A percentile compares a stretch with the other conserved stretches of the same genome.
Conservation (phyloP, 2,113 vertebrate genomes). For the Dasyprocta punctata region DNA sequence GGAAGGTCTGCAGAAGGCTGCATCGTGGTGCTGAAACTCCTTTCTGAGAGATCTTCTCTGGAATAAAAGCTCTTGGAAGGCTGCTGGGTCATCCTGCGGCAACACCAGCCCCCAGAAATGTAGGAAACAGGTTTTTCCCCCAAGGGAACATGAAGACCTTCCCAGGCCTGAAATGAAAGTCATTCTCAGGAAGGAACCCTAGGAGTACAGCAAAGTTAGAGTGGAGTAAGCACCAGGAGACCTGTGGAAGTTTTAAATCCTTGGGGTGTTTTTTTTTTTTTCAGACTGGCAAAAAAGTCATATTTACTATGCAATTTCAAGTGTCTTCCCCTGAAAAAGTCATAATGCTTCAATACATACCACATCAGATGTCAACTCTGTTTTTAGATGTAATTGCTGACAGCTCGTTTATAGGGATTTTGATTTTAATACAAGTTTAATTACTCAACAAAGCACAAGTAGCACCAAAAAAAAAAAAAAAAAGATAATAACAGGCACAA, state of each 20-base stretch:
- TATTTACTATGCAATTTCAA: background rate
- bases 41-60: background rate
- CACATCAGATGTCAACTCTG: background rate
- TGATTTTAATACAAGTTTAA: slow-evolving; percentile 47
- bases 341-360: background rate
- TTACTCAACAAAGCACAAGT: background rate
- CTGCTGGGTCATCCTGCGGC: background rate
- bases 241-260: background rate
- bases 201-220: background rate
- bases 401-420: slow-evolving; percentile 31
- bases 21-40: too few species aligned
- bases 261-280: background rate
- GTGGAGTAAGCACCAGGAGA: background rate
- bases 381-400: background rate
- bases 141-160: background rate
- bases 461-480: background rate
- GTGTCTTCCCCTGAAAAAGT: background rate
- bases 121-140: background rate
- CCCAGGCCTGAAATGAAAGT: background rate
- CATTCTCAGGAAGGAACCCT: background rate
- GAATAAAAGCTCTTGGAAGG: background rate
- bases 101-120: background rate
- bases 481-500: background rate
- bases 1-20: background rate
- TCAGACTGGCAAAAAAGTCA: background rate